These are phyloP conservation scores for Carlito syrichta DNA, from an alignment of 2,113 vertebrate species.

Conservation along the genomic window DNA sequence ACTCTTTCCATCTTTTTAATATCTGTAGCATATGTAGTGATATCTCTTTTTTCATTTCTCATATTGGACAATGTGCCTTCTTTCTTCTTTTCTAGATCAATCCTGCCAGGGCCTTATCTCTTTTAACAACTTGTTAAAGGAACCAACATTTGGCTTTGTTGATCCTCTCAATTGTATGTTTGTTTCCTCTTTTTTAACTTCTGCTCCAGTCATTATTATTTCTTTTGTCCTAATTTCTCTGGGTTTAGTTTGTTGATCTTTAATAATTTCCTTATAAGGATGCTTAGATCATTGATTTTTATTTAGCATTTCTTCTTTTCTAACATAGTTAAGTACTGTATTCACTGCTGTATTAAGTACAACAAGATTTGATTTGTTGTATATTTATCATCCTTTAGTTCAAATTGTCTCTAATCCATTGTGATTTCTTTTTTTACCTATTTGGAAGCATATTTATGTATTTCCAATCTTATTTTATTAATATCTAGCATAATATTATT, in stretches of 20 bases:
- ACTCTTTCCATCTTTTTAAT: not conserved
- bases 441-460: not conserved
- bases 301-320: not conserved
- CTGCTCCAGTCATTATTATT: not conserved
- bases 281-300: not conserved
- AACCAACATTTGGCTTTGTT: not conserved
- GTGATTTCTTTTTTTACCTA: slow-evolving; percentile 1
- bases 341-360: not conserved
- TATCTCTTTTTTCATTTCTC: not conserved
- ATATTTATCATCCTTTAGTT: not conserved
- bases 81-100: not conserved
- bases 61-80: not conserved
- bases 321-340: not conserved
- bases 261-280: not conserved
- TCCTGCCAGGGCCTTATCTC: not conserved
- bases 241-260: not conserved
- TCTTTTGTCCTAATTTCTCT: not conserved
- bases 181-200: not conserved
- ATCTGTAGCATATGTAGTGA: not conserved
- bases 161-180: not conserved
- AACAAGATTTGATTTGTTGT: not conserved
- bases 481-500: not conserved
- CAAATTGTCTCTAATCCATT: not conserved
- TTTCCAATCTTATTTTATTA: not conserved
- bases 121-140: not conserved